Evolutionary conservation across 2,797 vertebrate species (phyloP).

Genomic region (Enteromius afrohamiltoni): DNA sequence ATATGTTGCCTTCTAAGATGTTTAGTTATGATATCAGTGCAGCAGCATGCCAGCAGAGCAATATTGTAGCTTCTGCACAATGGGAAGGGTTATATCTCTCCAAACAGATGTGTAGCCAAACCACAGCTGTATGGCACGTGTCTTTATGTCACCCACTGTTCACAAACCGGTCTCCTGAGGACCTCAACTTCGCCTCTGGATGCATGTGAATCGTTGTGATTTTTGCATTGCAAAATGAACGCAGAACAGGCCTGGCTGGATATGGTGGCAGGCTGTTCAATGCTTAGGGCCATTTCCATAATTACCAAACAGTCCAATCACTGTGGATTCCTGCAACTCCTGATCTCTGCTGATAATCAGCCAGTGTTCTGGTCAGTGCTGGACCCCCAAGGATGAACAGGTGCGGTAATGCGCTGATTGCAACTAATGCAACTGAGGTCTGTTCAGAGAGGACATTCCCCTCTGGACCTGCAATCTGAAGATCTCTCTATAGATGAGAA

Average conservation of each 20-base stretch:
- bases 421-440: conserved; percentile 65
- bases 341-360: conserved; percentile 80
- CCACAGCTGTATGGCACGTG: conserved; percentile 81
- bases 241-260: conserved; percentile 11
- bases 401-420: conserved; percentile 76
- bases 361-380: conserved; percentile 71
- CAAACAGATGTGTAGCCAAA: conserved; percentile 70
- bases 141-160: conserved; percentile 66
- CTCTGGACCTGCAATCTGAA: conserved; percentile 70
- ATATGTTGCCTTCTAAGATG: not conserved
- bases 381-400: conserved; percentile 84
- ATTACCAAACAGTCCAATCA: conserved; percentile 81
- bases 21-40: not conserved
- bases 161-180: conserved; percentile 52
- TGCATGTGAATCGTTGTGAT: conserved; percentile 21
- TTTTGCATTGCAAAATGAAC: conserved; percentile 7
- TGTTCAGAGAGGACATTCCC: conserved; percentile 67
- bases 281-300: conserved; percentile 77
- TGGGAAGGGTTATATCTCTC: conserved; percentile 63
- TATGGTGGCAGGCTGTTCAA: conserved; percentile 25
- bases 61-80: conserved; percentile 23
- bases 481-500: conserved; percentile 72
- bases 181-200: not conserved
- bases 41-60: not conserved
- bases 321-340: conserved; percentile 76